Base-by-base conservation (phyloP, 1,140 invertebrate genomes). In the Physella acuta region DNA sequence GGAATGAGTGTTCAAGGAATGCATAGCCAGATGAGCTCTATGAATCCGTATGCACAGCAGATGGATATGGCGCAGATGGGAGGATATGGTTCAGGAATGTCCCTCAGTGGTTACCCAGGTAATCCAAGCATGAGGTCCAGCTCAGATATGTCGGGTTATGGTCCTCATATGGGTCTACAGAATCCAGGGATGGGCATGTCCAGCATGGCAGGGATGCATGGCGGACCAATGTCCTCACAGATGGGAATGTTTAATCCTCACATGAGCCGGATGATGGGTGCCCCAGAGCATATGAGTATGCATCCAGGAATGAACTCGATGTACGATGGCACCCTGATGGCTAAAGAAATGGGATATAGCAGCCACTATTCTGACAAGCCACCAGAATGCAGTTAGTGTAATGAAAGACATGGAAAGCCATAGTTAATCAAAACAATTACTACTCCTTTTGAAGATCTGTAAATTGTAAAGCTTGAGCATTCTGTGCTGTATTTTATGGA, bases 181-280 rank as follows among this genome's bases (percentile, higher is more conserved):
- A 66, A 66, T 30, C 20, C 63, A 2, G 65, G 33, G 33, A 44
- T 49, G 36, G 65, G 53, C 28, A 68, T 68, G 65, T 4, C 53
- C 8, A 20, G 14, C 20, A 58, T 59, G 53, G 4, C 28, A 8
- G 33, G 63, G 49, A 66, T 66, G 63, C 49, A 55, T 34, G 33
- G 49, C 11, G 65, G 65, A 1, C 33, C 20, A 5, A 68, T 68
- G 65, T 5, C 34, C 3, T 37, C 65, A 8, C 65, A 68, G 53
- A 56, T 58, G 65, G 65, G 65, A 2, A 68, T 68, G 65, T 68
- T 68, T 26, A 68, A 68, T 37, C 65, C 65, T 4, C 65, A 68
- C 36, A 58, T 68, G 65, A 37, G 53, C 49, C 2, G 30, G 16
- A 59, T 58, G 65, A 59, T 68, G 65, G 53, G 33, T 24, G 26